Conservation (phyloP, 1,140 invertebrate genomes). For the Eueides isabella region DNA sequence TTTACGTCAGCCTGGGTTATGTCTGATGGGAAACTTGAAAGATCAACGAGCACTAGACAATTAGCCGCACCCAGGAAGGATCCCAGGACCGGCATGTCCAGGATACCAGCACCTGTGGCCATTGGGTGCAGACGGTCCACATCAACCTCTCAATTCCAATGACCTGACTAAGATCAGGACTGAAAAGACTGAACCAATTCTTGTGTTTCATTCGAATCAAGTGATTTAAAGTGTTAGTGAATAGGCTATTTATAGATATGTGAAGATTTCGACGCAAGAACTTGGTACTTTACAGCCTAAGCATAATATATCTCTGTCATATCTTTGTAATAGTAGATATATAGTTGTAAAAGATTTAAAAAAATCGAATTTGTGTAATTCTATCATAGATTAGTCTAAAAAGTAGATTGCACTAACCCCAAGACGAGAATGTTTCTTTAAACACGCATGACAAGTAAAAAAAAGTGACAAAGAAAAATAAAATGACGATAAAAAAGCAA, state of each 20-base stretch:
- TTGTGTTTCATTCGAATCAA: constrained; percentile 41
- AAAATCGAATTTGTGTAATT: constrained; percentile 26
- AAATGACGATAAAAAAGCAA: constrained; percentile 27
- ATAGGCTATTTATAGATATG: constrained; percentile 24
- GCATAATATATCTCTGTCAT: constrained; percentile 36
- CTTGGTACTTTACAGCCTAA: constrained; percentile 12
- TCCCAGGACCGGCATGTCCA: constrained; percentile 53
- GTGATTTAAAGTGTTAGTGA: constrained; percentile 42
- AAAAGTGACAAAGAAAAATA: constrained; percentile 18
- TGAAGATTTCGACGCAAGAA: constrained; percentile 18
- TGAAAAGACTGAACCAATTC: constrained; percentile 53
- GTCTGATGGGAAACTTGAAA: constrained; percentile 85
- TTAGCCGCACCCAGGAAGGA: constrained; percentile 83
- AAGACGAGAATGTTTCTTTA: background rate
- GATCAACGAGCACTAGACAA: constrained; percentile 79
- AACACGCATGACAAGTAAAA: constrained; percentile 10
- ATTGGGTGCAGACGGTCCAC: constrained; percentile 75
- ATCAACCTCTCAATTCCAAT: constrained; percentile 74
- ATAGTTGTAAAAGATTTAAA: constrained; percentile 17
- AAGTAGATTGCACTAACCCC: constrained; percentile 15
- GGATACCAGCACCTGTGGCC: constrained; percentile 81
- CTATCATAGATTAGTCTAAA: constrained; percentile 19
- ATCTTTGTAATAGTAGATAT: constrained; percentile 33
- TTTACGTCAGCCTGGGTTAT: constrained; percentile 89
- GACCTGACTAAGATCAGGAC: constrained; percentile 49